A percentile compares a stretch with the other conserved stretches of the same genome.
Evolutionary conservation across 2,113 vertebrate genomes (phyloP).

Genomic region (Bombycilla garrulus): DNA sequence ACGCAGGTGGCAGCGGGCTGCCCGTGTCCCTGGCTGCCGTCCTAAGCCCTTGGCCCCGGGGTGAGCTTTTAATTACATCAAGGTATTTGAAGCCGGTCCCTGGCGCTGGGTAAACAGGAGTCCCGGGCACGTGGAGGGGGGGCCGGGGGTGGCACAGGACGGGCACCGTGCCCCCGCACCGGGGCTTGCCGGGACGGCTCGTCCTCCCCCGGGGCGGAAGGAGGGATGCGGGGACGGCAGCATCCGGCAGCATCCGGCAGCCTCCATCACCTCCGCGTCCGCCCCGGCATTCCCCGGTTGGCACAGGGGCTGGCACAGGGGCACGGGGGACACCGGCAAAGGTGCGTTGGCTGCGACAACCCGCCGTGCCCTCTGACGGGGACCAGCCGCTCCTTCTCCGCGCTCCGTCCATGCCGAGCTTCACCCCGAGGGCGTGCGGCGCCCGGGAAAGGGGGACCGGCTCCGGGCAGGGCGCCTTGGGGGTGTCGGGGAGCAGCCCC

Average conservation of each 20-base stretch:
- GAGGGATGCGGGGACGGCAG: not conserved
- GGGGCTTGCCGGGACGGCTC: not conserved
- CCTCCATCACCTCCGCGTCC: not conserved
- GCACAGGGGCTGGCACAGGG: not conserved
- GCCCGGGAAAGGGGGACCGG: fast-evolving
- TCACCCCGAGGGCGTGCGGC: fast-evolving
- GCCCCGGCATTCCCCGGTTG: not conserved
- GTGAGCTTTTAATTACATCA: conserved; percentile 52
- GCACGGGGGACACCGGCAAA: not conserved
- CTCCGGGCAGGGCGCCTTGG: fast-evolving
- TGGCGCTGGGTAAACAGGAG: conserved; percentile 19
- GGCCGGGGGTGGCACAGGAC: not conserved
- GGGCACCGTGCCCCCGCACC: not conserved
- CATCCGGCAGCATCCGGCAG: not conserved
- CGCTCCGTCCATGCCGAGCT: not conserved
- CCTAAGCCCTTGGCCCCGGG: conserved; percentile 22
- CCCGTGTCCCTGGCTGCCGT: conserved; percentile 20
- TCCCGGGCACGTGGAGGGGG: not conserved
- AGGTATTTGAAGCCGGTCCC: not conserved
- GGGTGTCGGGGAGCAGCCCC: not conserved
- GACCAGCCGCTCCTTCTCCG: not conserved
- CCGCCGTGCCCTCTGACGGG: not conserved
- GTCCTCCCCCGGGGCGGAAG: not conserved
- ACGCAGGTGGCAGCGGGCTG: not conserved
- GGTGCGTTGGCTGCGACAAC: not conserved